phyloP scores from a whole-genome alignment of 1,140 invertebrate genomes.

The Zaprionus ghesquierei region DNA sequence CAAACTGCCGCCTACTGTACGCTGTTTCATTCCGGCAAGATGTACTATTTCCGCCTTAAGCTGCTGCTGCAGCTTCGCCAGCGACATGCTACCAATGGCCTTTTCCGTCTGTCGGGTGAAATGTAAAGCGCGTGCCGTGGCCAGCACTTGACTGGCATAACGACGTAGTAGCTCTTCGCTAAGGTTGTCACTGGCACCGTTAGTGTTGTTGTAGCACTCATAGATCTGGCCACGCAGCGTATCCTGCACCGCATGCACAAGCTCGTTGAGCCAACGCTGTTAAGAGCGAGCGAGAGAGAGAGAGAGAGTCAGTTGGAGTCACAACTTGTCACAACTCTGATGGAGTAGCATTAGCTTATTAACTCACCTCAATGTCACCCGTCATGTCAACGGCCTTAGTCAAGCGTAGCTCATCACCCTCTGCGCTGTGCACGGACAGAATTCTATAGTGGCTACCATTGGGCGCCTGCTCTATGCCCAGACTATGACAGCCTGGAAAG shows the following conservation, averaged over 20 bases:
- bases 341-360: neutral
- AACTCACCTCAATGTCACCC: conserved; percentile 90
- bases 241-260: conserved; percentile 91
- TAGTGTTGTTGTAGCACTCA: conserved; percentile 86
- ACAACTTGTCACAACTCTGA: neutral
- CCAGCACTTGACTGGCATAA: conserved; percentile 94
- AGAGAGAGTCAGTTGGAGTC: neutral
- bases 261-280: conserved; percentile 90
- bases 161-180: conserved; percentile 87
- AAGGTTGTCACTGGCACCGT: conserved; percentile 69
- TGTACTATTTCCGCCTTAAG: conserved; percentile 78
- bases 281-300: neutral
- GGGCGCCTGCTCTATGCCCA: conserved; percentile 85
- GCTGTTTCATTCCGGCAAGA: conserved; percentile 62
- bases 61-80: conserved; percentile 84
- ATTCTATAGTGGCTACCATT: conserved; percentile 84
- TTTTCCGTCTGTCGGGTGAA: conserved; percentile 93
- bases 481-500: conserved; percentile 93
- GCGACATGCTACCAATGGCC: conserved; percentile 87
- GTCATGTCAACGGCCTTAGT: conserved; percentile 89
- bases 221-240: conserved; percentile 88
- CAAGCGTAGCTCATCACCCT: conserved; percentile 93
- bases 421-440: conserved; percentile 89
- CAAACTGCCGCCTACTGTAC: conserved; percentile 39
- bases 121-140: conserved; percentile 87